phyloP scores from a whole-genome alignment of 2,113 vertebrate genomes.

The Mixornis gularis region DNA sequence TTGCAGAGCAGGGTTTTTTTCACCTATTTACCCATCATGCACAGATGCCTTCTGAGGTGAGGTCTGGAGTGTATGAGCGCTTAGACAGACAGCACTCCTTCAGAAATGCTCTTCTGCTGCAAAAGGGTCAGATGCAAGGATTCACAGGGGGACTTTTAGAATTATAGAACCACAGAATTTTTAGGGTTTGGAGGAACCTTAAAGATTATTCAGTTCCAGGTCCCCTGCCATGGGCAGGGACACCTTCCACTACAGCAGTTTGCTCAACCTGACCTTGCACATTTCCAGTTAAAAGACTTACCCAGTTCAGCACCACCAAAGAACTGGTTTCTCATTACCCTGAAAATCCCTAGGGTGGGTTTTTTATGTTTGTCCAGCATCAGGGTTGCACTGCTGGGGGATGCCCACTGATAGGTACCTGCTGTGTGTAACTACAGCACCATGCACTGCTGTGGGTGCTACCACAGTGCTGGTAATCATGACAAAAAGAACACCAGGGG shows the following conservation, averaged over 20 bases:
- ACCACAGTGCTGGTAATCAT: not conserved
- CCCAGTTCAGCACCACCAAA: rapidly evolving
- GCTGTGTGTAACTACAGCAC: not conserved
- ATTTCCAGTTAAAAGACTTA: not conserved
- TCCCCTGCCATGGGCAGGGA: too few species aligned
- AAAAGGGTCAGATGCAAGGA: not conserved
- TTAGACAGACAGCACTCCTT: not conserved
- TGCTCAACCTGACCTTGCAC: not conserved
- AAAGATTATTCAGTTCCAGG: not conserved
- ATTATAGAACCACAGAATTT: not conserved
- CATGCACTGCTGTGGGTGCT: not conserved
- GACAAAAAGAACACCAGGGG: not conserved
- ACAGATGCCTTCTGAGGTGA: not conserved
- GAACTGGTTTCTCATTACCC: not conserved
- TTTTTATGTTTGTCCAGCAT: not conserved
- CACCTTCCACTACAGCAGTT: not conserved
- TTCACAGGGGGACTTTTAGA: not conserved
- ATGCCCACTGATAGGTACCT: rapidly evolving
- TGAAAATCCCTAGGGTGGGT: not conserved
- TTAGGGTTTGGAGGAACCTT: not conserved
- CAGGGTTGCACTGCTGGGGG: rapidly evolving
- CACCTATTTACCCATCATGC: not conserved
- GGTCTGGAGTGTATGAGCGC: rapidly evolving
- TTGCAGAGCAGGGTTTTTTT: rapidly evolving
- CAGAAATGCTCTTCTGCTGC: not conserved